Evolutionary conservation across 2,888 invertebrate genomes (phyloP), one percentile per base, ranked within the genome.

Genomic region (Plebejus melissa): DNA sequence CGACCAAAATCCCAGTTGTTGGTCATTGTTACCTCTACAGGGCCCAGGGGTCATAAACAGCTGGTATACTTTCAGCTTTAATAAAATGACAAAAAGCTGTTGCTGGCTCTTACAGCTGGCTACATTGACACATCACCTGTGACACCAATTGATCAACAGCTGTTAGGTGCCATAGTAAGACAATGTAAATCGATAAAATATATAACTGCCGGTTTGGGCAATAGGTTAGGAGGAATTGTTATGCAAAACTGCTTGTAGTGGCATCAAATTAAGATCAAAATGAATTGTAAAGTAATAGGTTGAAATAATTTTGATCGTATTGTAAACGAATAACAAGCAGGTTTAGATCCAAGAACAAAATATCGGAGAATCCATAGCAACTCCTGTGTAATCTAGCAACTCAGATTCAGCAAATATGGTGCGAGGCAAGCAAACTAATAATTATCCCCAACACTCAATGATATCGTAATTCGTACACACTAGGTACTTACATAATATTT

Each of bases 111-210:
- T 46, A 46, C 46, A 46, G 46, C 46, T 2, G 46, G 46, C 46
- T 54, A 54, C 54, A 60, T 60, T 22, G 22, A 60, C 22, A 32
- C 65, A 65, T 65, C 36, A 65, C 65, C 65, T 65, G 13, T 65
- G 65, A 13, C 65, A 65, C 65, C 65, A 36, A 65, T 65, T 32
- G 32, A 36, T 65, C 65, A 36, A 65, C 65, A 65, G 65, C 65
- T 65, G 32, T 65, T 58, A 22, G n/a, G 6, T 22, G 22, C 7
- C 58, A 22, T 22, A 2, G 58, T 22, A 36, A 65, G 65, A 65
- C 65, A 60, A 22, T 13, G 13, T 32, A 65, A 36, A 65, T 1
- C 65, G 32, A 22, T 65, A 36, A 36, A 32, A 60, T 28, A 22
- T 60, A 28, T 60, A 60, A 9, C 60, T 60, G 65, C 65, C 32